A percentile compares a stretch with the other conserved stretches of the same genome.
Evolutionary conservation across 1,140 invertebrate species (phyloP).

Genomic region (Cherax quadricarinatus): DNA sequence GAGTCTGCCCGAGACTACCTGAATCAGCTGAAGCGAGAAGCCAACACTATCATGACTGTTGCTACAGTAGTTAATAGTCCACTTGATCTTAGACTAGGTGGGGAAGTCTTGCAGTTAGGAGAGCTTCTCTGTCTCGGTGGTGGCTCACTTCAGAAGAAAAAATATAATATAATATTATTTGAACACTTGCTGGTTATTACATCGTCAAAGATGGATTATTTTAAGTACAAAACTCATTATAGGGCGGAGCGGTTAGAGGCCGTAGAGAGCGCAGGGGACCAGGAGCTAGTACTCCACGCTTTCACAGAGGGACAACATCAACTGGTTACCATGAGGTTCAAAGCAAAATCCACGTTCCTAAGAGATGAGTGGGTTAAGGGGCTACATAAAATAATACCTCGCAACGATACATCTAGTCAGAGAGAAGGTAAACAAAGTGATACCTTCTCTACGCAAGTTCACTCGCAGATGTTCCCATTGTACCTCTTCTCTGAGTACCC

Average conservation of each 20-base stretch:
- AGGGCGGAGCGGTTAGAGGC: slow-evolving; percentile 37
- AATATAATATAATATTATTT: slow-evolving; percentile 54
- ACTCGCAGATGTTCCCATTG: slow-evolving; percentile 18
- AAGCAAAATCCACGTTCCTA: background rate
- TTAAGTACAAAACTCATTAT: slow-evolving; percentile 61
- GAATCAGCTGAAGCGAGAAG: slow-evolving; percentile 43
- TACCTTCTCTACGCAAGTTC: no score
- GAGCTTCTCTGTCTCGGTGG: slow-evolving; percentile 47
- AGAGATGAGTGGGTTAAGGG: slow-evolving; percentile 49
- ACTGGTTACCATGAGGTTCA: slow-evolving; percentile 26
- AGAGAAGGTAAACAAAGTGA: background rate
- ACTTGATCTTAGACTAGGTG: slow-evolving; percentile 44
- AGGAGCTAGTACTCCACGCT: slow-evolving; percentile 37
- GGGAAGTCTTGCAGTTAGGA: slow-evolving; percentile 41
- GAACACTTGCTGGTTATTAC: slow-evolving; percentile 55
- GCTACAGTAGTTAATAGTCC: slow-evolving; percentile 43
- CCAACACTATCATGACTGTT: slow-evolving; percentile 53
- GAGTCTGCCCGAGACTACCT: slow-evolving; percentile 42
- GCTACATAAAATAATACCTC: slow-evolving; percentile 40
- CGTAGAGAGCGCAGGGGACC: slow-evolving; percentile 6
- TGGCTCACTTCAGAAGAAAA: slow-evolving; percentile 47
- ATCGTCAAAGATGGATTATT: slow-evolving; percentile 29
- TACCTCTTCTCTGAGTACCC: slow-evolving; percentile 31
- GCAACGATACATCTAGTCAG: background rate
- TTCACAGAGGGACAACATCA: slow-evolving; percentile 42